A percentile compares a stretch with the other conserved stretches of the same genome.
Evolutionary conservation across 2,113 vertebrate species (phyloP).

Genomic region (Zosterops lateralis): DNA sequence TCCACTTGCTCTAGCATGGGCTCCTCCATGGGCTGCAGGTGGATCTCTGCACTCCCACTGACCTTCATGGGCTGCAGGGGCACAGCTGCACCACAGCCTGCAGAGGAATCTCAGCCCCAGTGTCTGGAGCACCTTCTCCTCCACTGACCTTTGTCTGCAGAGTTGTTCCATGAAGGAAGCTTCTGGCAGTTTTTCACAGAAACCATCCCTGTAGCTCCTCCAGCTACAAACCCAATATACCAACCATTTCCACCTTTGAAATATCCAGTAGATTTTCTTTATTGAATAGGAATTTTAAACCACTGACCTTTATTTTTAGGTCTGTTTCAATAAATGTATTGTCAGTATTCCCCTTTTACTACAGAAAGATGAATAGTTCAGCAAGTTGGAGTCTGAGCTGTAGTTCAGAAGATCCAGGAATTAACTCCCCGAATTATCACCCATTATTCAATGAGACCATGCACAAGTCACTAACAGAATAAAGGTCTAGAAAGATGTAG

Average conservation of each 20-base stretch:
- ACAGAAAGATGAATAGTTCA: background rate
- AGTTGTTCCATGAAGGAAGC: background rate
- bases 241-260: background rate
- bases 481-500: background rate
- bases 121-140: background rate
- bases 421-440: background rate
- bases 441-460: background rate
- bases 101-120: background rate
- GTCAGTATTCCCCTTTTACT: background rate
- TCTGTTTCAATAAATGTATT: background rate
- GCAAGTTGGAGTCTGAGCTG: background rate
- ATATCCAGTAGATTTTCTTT: background rate
- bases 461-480: background rate
- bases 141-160: background rate
- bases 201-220: background rate
- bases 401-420: background rate
- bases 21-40: background rate
- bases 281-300: background rate
- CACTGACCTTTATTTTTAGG: background rate
- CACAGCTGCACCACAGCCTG: background rate
- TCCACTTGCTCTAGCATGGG: background rate
- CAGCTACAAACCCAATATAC: no score
- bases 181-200: background rate
- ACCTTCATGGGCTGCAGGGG: background rate
- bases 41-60: background rate